These are phyloP conservation scores for Calypte anna DNA, from an alignment of 2,113 vertebrate species.

Conservation along the genomic window DNA sequence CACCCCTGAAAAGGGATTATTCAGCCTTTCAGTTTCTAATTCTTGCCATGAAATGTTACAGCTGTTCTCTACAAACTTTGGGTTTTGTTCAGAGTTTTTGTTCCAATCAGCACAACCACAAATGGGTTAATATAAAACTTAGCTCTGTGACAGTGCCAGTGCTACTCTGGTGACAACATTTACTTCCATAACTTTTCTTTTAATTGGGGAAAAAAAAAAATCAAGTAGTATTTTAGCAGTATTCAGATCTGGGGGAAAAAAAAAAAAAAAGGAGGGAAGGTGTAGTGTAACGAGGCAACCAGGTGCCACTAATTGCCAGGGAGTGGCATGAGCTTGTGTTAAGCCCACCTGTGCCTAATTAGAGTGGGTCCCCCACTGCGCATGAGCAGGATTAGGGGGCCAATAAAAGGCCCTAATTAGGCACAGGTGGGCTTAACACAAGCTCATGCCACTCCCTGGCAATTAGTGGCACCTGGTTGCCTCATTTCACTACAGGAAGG, in stretches of 20 bases:
- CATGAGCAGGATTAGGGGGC: too few species aligned
- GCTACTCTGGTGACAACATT: not conserved
- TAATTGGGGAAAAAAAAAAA: not conserved
- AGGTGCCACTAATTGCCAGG: too few species aligned
- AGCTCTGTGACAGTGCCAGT: not conserved
- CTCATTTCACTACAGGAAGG: not conserved
- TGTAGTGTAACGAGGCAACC: not conserved
- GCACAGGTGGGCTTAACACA: too few species aligned
- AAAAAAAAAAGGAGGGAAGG: not conserved
- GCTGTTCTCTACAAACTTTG: conserved; percentile 9
- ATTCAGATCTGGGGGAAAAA: not conserved
- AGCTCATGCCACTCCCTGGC: too few species aligned
- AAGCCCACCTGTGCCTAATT: too few species aligned
- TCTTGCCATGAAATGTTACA: not conserved
- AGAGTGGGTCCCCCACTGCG: too few species aligned
- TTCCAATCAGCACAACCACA: not conserved
- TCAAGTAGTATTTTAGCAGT: not conserved
- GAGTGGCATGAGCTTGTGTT: too few species aligned
- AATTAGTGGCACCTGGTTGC: too few species aligned
- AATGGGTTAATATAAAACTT: not conserved
- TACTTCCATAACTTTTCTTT: not conserved
- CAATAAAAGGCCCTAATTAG: too few species aligned
- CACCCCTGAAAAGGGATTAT: not conserved
- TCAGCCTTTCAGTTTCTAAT: not conserved
- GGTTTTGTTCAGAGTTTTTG: not conserved